phyloP scores from a whole-genome alignment of 2,888 invertebrate genomes.

The Heteromyza rotundicornis region DNA sequence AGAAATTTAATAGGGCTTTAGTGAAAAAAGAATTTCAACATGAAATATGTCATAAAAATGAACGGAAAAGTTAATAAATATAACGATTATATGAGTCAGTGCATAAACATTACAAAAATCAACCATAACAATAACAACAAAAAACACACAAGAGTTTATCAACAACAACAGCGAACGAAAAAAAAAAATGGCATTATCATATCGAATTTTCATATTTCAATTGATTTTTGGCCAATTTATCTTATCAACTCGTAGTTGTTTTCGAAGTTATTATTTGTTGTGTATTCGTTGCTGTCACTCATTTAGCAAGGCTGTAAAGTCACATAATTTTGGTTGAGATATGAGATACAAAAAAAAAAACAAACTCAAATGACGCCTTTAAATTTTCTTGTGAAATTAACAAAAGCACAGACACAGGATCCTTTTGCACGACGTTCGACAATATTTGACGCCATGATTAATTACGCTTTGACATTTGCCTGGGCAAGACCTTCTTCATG shows the following conservation, averaged over 20 bases:
- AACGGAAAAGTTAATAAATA: slow-evolving; percentile 3
- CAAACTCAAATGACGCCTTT: slow-evolving; percentile 6
- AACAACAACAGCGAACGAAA: slow-evolving; percentile 7
- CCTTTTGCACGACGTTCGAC: not conserved
- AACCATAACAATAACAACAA: slow-evolving; percentile 3
- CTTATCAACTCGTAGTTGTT: not conserved
- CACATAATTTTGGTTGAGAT: not conserved
- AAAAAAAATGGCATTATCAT: not conserved
- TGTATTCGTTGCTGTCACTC: not conserved
- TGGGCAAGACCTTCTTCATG: not conserved
- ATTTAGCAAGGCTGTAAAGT: not conserved
- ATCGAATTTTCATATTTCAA: slow-evolving; percentile 19
- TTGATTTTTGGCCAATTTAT: slow-evolving; percentile 13
- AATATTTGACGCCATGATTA: slow-evolving; percentile 23
- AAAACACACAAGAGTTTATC: slow-evolving; percentile 3
- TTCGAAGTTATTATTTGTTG: slow-evolving; percentile 1
- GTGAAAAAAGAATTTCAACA: not conserved
- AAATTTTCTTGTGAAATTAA: not conserved
- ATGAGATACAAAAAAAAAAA: slow-evolving; percentile 14
- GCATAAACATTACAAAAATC: no score
- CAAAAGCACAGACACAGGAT: not conserved
- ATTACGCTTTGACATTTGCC: slow-evolving; percentile 26
- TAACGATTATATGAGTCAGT: no score
- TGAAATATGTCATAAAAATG: not conserved
- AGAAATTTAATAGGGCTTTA: not conserved